These are phyloP conservation scores for Oxyteleia sp. DNA, from an alignment of 2,888 invertebrate species.

Conservation along the genomic window DNA sequence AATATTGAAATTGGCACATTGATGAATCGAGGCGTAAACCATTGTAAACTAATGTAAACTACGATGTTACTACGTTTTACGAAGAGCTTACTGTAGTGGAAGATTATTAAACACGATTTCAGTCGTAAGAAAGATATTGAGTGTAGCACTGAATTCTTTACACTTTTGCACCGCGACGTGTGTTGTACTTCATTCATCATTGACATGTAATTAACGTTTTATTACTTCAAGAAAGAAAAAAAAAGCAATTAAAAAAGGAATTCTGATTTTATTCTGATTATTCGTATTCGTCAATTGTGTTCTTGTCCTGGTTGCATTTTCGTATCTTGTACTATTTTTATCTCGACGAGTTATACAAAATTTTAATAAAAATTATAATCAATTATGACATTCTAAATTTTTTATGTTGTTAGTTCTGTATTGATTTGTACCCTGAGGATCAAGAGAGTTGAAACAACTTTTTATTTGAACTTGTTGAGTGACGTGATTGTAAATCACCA, in stretches of 20 bases:
- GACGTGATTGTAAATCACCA: too few species aligned
- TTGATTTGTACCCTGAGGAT: too few species aligned
- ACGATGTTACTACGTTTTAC: constrained; percentile 88
- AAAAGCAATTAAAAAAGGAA: constrained; percentile 81
- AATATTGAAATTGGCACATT: constrained; percentile 84
- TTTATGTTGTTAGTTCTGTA: background rate
- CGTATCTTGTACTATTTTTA: constrained; percentile 66
- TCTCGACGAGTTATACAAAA: constrained; percentile 61
- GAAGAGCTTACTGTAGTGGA: constrained; percentile 88
- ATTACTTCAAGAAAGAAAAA: constrained; percentile 81
- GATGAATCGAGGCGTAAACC: constrained; percentile 82
- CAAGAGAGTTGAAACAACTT: too few species aligned
- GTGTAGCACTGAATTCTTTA: constrained; percentile 87
- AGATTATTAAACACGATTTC: constrained; percentile 86
- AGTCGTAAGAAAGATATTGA: constrained; percentile 85
- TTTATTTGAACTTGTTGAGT: too few species aligned
- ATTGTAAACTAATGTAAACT: constrained; percentile 88
- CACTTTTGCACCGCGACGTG: constrained; percentile 88
- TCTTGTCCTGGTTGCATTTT: constrained; percentile 66
- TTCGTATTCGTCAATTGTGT: constrained; percentile 57
- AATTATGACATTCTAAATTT: constrained; percentile 40
- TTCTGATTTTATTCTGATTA: constrained; percentile 81
- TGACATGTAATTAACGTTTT: constrained; percentile 87
- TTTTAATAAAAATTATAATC: constrained; percentile 71
- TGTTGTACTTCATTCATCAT: constrained; percentile 86